Evolutionary conservation across 1,140 invertebrate genomes (phyloP).

Genomic region (Condylostylus longicornis): DNA sequence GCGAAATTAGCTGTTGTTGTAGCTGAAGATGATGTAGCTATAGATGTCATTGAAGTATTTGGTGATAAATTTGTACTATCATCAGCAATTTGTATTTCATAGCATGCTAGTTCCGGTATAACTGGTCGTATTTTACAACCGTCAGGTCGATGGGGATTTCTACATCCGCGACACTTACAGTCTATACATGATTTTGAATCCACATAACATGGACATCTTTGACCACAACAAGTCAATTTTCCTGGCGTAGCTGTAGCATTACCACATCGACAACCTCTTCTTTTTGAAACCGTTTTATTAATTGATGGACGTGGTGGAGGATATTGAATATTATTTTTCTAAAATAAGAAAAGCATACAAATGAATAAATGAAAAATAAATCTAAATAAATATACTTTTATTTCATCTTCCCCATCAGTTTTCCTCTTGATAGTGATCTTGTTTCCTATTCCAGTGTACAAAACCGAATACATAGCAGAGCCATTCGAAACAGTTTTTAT

Average conservation of each 20-base stretch:
- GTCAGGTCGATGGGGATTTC: slow-evolving; percentile 71
- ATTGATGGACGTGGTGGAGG: background rate
- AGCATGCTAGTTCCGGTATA: slow-evolving; percentile 39
- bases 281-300: slow-evolving; percentile 26
- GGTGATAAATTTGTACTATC: slow-evolving; percentile 5
- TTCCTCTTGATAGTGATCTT: slow-evolving; percentile 71
- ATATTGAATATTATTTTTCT: slow-evolving; percentile 4
- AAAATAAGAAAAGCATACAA: background rate
- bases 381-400: slow-evolving; percentile 2
- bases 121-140: slow-evolving; percentile 59
- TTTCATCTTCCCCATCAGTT: slow-evolving; percentile 37
- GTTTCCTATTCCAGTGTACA: slow-evolving; percentile 60
- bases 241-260: slow-evolving; percentile 73
- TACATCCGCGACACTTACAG: slow-evolving; percentile 78
- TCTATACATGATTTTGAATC: slow-evolving; percentile 70
- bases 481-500: slow-evolving; percentile 29
- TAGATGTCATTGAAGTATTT: slow-evolving; percentile 3
- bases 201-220: slow-evolving; percentile 84
- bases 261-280: slow-evolving; percentile 77
- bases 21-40: background rate
- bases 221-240: slow-evolving; percentile 81
- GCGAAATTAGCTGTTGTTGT: background rate
- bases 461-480: slow-evolving; percentile 57
- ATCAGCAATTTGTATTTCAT: slow-evolving; percentile 11
- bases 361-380: background rate